Percentiles rank a stretch among this genome's conserved stretches.
Evolutionary conservation across 2,888 invertebrate genomes (phyloP).

Genomic region (Aricia artaxerxes): DNA sequence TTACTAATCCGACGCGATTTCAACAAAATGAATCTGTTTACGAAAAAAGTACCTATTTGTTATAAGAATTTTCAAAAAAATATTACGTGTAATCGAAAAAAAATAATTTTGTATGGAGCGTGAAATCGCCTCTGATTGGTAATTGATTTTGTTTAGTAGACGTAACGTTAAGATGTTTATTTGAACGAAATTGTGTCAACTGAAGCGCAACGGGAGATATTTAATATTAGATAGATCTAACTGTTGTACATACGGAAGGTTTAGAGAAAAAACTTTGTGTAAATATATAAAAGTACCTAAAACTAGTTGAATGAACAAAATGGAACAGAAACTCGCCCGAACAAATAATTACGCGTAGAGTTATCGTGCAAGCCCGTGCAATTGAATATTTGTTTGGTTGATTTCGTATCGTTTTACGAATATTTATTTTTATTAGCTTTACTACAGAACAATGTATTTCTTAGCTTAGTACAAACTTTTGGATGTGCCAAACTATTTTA

Average conservation of each 20-base stretch:
- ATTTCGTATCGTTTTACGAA: constrained; percentile 58
- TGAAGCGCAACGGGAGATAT: constrained; percentile 46
- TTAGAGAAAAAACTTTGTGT: constrained; percentile 66
- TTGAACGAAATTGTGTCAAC: constrained; percentile 27
- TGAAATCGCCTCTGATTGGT: constrained; percentile 76
- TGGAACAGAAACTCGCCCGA: constrained; percentile 79
- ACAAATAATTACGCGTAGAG: constrained; percentile 71
- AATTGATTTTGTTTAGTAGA: constrained; percentile 49
- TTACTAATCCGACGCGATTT: constrained; percentile 85
- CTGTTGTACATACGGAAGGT: constrained; percentile 71
- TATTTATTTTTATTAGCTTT: constrained; percentile 73
- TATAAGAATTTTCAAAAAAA: constrained; percentile 32
- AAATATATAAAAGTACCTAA: constrained; percentile 63
- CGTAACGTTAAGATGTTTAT: constrained; percentile 35
- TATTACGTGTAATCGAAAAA: constrained; percentile 34
- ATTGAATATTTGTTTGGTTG: constrained; percentile 65
- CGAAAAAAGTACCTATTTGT: constrained; percentile 21
- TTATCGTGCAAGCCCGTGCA: constrained; percentile 68
- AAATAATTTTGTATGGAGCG: constrained; percentile 53
- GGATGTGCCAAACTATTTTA: constrained; percentile 75
- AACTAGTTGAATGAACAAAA: constrained; percentile 68
- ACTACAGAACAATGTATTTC: constrained; percentile 66
- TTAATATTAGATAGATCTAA: constrained; percentile 68
- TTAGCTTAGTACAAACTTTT: constrained; percentile 75
- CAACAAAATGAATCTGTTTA: constrained; percentile 46